Conservation (phyloP, 1,140 invertebrate genomes). For the Stenopsyche tienmushanensis region DNA sequence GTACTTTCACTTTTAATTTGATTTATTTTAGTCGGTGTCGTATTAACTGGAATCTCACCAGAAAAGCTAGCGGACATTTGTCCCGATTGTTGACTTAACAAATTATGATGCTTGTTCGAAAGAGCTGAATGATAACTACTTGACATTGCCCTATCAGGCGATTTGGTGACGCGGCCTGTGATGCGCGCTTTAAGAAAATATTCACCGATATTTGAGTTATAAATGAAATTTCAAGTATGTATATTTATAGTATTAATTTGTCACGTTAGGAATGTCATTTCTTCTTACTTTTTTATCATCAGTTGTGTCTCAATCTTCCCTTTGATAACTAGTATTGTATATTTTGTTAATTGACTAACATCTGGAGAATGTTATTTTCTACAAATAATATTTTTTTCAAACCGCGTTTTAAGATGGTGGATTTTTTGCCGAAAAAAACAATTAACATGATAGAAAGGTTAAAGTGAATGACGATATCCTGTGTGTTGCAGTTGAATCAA, state of each 20-base stretch:
- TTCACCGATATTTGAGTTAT: constrained; percentile 42
- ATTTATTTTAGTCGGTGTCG: constrained; percentile 30
- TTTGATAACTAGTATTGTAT: no score
- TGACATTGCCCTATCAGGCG: constrained; percentile 67
- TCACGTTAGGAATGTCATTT: background rate
- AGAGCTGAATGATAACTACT: constrained; percentile 63
- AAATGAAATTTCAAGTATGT: no score
- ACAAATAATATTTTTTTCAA: no score
- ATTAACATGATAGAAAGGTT: no score
- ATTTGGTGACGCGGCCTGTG: constrained; percentile 58
- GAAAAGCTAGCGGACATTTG: constrained; percentile 44
- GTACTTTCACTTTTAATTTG: constrained; percentile 25
- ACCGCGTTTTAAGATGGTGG: no score
- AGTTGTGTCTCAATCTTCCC: no score
- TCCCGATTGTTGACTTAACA: constrained; percentile 41
- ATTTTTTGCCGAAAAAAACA: no score
- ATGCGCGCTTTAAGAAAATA: constrained; percentile 50
- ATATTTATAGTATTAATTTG: constrained; percentile 59
- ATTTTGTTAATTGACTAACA: no score
- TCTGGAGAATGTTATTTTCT: no score
- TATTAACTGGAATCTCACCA: constrained; percentile 42
- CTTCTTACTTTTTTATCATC: no score
- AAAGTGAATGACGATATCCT: no score
- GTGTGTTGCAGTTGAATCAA: no score
- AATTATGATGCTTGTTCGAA: constrained; percentile 43